phyloP scores from a whole-genome alignment of 2,888 invertebrate species.

The Cerceris ruficornis region DNA sequence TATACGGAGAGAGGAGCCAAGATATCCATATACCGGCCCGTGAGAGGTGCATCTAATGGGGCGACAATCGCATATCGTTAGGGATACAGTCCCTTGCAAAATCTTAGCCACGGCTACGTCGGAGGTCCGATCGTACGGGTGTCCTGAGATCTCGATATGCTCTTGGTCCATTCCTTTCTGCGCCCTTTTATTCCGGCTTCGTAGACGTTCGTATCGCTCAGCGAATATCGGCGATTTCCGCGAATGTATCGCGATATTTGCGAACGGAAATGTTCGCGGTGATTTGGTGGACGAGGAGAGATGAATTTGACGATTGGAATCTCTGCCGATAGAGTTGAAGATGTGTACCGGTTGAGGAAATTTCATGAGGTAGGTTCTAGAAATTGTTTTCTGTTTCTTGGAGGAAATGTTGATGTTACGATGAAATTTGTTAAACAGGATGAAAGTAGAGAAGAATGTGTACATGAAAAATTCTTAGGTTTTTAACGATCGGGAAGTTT shows the following conservation, averaged over 20 bases:
- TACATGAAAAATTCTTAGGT: background rate
- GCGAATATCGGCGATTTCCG: no score
- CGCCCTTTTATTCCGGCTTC: background rate
- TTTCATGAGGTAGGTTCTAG: no score
- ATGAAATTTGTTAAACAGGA: no score
- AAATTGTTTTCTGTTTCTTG: no score
- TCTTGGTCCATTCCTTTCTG: conserved; percentile 25
- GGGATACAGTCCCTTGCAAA: conserved; percentile 72
- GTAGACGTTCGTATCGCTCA: background rate
- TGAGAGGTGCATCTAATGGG: conserved; percentile 78
- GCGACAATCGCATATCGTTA: conserved; percentile 80
- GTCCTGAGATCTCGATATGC: conserved; percentile 26
- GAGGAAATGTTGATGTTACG: no score
- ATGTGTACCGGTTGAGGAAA: no score
- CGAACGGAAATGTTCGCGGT: no score
- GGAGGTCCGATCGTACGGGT: conserved; percentile 56
- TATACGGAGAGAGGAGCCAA: conserved; percentile 66
- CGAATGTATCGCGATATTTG: no score
- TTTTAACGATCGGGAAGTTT: background rate
- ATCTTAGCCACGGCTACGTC: conserved; percentile 53
- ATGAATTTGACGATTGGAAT: no score
- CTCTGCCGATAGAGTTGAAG: no score
- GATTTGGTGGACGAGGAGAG: no score
- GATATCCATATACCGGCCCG: conserved; percentile 74
- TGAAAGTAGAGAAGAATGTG: no score